A percentile compares a stretch with the other conserved stretches of the same genome.
phyloP scores from a whole-genome alignment of 2,888 invertebrate species.

The Entomobrya multifasciata region DNA sequence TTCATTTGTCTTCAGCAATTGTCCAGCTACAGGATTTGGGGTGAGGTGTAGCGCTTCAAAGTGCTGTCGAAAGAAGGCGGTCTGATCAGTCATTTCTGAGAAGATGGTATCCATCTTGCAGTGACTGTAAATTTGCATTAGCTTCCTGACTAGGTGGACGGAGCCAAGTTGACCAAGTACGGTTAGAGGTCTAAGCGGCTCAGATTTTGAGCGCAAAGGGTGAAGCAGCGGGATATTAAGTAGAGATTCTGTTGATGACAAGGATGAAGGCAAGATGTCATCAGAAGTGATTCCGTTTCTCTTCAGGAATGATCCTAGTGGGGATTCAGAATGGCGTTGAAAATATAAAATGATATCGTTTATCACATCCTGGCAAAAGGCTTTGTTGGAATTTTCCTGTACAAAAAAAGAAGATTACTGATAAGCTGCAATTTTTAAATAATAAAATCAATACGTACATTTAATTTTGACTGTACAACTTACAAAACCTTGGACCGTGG shows the following conservation, averaged over 20 bases:
- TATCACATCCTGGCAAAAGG: constrained; percentile 16
- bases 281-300: background rate
- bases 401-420: background rate
- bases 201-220: constrained; percentile 77
- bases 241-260: constrained; percentile 17
- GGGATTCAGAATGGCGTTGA: constrained; percentile 15
- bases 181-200: constrained; percentile 77
- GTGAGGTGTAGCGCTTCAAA: constrained; percentile 47
- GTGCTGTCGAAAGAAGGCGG: constrained; percentile 70
- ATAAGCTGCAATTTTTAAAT: too few relatives aligned
- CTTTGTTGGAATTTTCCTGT: constrained; percentile 5
- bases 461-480: too few relatives aligned
- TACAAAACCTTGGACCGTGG: constrained; percentile 75
- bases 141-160: constrained; percentile 73
- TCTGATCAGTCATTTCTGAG: constrained; percentile 75
- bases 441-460: too few relatives aligned
- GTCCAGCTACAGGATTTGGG: too few relatives aligned
- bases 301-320: constrained; percentile 6
- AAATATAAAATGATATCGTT: constrained; percentile 24
- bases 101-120: constrained; percentile 75
- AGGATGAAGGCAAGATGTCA: background rate
- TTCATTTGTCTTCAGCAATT: background rate
- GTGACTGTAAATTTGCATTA: constrained; percentile 68
- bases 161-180: constrained; percentile 76
- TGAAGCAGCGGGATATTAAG: constrained; percentile 76